Conservation (phyloP, 1,140 invertebrate species). For the Nymphalis io region DNA sequence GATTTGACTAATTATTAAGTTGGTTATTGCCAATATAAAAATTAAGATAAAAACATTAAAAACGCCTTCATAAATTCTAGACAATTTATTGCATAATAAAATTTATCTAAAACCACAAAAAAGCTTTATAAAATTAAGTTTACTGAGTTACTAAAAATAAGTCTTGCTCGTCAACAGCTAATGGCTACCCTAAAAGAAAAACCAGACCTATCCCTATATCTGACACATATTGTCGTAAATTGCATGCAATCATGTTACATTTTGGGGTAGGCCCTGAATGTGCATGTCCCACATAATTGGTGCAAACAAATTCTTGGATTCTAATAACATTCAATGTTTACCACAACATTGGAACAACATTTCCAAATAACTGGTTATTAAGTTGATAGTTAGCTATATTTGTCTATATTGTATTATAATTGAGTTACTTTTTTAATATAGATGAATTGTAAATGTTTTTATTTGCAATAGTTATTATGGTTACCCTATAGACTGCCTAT, state of each 20-base stretch:
- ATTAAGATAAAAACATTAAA: no score
- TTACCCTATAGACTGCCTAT: not conserved
- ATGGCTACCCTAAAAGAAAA: constrained; percentile 46
- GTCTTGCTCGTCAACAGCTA: not conserved
- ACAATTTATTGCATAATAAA: no score
- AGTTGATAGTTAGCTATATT: no score
- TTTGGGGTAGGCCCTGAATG: constrained; percentile 11
- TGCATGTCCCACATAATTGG: not conserved
- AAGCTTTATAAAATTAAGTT: no score
- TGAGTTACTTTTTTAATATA: no score
- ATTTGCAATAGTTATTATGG: not conserved
- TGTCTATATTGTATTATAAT: no score
- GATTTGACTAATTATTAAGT: no score
- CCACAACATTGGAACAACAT: not conserved
- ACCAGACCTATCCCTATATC: constrained; percentile 45
- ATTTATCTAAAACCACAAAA: no score
- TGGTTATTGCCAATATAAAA: no score
- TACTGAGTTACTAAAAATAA: no score
- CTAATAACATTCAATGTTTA: constrained; percentile 2
- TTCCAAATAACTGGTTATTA: not conserved
- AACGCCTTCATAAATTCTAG: no score
- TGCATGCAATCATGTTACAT: constrained; percentile 19
- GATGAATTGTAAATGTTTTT: no score
- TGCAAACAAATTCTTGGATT: not conserved
- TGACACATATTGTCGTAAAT: constrained; percentile 22